Base-by-base conservation (phyloP, 2,113 vertebrate genomes). In the Electrona antarctica region DNA sequence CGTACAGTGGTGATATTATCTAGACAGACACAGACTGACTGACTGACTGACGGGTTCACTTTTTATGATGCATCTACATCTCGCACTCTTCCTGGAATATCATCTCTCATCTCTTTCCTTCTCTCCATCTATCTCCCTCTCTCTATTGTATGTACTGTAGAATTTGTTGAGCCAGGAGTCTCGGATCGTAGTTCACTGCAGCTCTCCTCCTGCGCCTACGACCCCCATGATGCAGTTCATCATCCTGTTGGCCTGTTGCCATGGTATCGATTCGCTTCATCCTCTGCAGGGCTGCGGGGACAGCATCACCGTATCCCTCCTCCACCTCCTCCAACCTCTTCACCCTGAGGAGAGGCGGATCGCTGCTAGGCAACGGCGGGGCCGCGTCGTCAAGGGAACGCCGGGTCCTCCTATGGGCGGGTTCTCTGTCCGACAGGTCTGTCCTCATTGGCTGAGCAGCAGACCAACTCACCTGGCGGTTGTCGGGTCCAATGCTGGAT, bases 221-320 rank as follows among this genome's bases (percentile, higher is more conserved):
- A 70, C 83, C 89, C 49, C 77, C 84, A 15, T 73, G 76, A 46
- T 85, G 72, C 48, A 76, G 77, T 79, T 87, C 85, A 60, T 84
- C 73, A 29, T 28, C 12, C 1, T 56, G 21, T 21, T 21, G 60
- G 0, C 8, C 9, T 21, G 71, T 65, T 78, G 62, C 71, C 60
- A 79, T 74, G 62, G 77, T 69, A 49, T 93, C 81, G 13, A 94
- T 85, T 50, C 91, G 90, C 75, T 93, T 93, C 83, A 91, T 93
- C 67, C 89, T 88, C 86, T 93, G 92, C 54, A 92, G 84, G 13
- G 79, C 88, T 0, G 58, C 45, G 0, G 85, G 74, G 4, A 66
- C 55, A 13, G 52, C 60, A 64, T 1, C 71, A 46, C 69, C 69
- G 82, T 50, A 71, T 67, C 28, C 67, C 3, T 41, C 13, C 7